These are phyloP conservation scores for Hetaerina titia DNA, from an alignment of 2,888 invertebrate genomes.

Conservation along the genomic window DNA sequence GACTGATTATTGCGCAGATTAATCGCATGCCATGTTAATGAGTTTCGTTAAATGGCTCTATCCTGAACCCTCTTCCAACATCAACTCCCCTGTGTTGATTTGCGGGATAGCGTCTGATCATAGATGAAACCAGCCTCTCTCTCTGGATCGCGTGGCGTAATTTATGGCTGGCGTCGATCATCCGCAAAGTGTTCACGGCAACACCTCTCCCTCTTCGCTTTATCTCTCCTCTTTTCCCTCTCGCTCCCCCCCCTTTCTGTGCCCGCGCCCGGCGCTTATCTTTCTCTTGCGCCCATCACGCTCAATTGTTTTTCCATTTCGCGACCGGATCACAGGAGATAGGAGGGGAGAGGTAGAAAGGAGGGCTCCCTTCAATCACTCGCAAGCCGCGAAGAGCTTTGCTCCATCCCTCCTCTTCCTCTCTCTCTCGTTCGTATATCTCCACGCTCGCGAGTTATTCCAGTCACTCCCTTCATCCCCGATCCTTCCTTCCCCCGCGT, in stretches of 20 bases:
- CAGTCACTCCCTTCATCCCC: background rate
- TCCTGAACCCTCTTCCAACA: no score
- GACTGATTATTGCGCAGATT: no score
- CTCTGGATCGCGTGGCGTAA: background rate
- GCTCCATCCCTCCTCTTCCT: background rate
- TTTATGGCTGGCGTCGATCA: background rate
- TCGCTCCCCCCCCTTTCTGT: background rate
- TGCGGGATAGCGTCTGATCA: no score
- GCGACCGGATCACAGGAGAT: background rate
- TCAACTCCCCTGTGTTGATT: no score
- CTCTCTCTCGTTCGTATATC: background rate
- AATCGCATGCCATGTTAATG: no score
- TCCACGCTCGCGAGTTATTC: background rate
- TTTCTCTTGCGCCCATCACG: background rate
- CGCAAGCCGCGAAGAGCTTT: background rate
- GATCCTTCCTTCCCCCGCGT: background rate
- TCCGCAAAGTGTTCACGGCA: background rate
- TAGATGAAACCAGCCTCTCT: no score
- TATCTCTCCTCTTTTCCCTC: background rate
- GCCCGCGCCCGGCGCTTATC: background rate
- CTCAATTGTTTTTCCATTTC: conserved; percentile 16
- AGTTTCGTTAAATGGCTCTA: no score
- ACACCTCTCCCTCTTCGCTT: background rate
- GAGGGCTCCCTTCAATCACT: background rate
- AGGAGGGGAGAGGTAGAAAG: background rate